Percentiles rank a stretch among this genome's conserved stretches.
phyloP scores from a whole-genome alignment of 53 echinoderm and acorn worm species.

The Temnopleurus reevesii region DNA sequence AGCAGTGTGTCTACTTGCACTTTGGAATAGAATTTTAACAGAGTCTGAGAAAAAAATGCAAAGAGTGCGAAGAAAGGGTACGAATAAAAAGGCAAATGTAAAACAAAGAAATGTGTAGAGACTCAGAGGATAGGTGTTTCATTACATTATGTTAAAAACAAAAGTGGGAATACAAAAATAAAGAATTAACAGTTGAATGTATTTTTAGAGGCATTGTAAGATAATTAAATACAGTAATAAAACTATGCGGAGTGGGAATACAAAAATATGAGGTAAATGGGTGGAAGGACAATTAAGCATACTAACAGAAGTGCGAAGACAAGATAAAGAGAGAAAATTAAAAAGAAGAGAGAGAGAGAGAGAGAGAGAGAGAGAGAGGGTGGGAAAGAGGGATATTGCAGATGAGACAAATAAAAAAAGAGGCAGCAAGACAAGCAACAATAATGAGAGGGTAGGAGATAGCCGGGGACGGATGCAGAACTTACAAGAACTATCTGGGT shows the following conservation, averaged over 20 bases:
- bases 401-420: background rate
- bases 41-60: too few relatives aligned
- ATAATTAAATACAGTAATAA: too few relatives aligned
- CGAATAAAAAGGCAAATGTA: too few relatives aligned
- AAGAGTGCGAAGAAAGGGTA: too few relatives aligned
- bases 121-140: too few relatives aligned
- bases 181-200: too few relatives aligned
- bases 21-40: background rate
- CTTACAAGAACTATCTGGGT: background rate
- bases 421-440: background rate
- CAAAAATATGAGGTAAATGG: background rate
- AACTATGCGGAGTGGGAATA: background rate
- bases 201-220: too few relatives aligned
- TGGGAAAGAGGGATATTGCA: background rate
- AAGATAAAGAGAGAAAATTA: background rate
- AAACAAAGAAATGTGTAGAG: too few relatives aligned
- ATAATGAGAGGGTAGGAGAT: background rate
- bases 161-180: too few relatives aligned
- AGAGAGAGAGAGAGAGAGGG: background rate
- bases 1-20: background rate
- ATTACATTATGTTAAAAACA: too few relatives aligned
- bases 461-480: background rate
- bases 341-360: background rate
- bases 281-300: background rate
- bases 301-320: background rate